Evolutionary conservation across 2,797 vertebrate species (phyloP), one percentile per base, ranked within the genome.

Genomic region (Silurus lanzhouensis): DNA sequence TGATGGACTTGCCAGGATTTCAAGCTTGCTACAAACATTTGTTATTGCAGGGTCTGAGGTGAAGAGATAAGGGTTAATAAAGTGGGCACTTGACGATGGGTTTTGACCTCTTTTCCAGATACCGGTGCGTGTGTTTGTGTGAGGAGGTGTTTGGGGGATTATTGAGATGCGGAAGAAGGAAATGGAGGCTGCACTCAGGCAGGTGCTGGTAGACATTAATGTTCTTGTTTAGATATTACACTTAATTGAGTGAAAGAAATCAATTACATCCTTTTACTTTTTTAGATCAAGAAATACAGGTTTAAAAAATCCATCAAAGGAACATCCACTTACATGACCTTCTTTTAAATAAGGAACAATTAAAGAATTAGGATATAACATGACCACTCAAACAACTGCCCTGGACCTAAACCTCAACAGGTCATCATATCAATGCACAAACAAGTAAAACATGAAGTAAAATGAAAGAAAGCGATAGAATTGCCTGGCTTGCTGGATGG

Each of bases 371-470:
- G 79, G 25, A 31, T 46, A 46, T 52, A 55, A 66, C 13, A 46
- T 25, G 9, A 46, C 6, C 76, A 63, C 13, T 6, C 25, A 58
- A 31, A 22, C 55, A 76, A 20, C 27, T 19, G 3, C 15, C 12
- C 58, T 48, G 25, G 44, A 20, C 44, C 78, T 27, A 1, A n/a
- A 52, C 20, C 52, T 27, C 61, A 81, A 81, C 86, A 86, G 77
- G 61, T 87, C 87, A 90, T 89, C 92, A 92, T 91, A 93, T 95
- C 92, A 91, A 89, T 86, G 46, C 6, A 89, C 90, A 92, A 93
- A 92, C 88, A 92, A 93, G 91, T 92, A 91, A 93, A 92, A 91
- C 87, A 84, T 88, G 60, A 87, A 88, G 82, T 89, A 75, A 66
- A 64, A 75, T n/a, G 46, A 86, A 17, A 66, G 75, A 84, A 80